Evolutionary conservation across 2,797 vertebrate species (phyloP).

Genomic region (Paratrypauchen microcephalus): DNA sequence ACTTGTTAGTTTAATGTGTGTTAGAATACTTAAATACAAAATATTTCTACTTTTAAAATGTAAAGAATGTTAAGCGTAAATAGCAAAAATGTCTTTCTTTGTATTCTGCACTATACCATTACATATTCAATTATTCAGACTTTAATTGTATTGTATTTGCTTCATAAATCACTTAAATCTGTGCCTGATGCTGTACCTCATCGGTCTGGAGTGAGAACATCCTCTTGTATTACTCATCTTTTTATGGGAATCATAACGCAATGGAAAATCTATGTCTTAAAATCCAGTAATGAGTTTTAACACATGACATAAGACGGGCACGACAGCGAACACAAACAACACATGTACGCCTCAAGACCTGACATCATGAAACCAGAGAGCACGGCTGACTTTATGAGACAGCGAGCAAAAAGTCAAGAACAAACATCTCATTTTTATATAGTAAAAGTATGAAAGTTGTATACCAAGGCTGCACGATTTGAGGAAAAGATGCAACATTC

Average conservation of each 20-base stretch:
- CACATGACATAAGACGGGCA: conserved; percentile 4
- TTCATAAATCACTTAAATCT: neutral
- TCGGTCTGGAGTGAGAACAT: neutral
- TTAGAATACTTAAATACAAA: too few relatives aligned
- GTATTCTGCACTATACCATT: neutral
- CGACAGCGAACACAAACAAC: neutral
- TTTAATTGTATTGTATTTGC: neutral
- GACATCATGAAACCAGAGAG: neutral
- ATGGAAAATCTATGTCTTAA: conserved; percentile 9
- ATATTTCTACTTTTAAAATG: too few relatives aligned
- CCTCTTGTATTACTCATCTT: conserved; percentile 5
- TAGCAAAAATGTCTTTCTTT: neutral
- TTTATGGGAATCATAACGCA: conserved; percentile 10
- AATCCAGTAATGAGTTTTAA: conserved; percentile 2
- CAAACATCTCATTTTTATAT: neutral
- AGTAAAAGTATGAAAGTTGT: too few relatives aligned
- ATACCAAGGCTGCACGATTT: too few relatives aligned
- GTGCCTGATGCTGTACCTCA: neutral
- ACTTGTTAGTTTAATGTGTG: too few relatives aligned
- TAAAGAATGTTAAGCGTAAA: too few relatives aligned
- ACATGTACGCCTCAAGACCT: conserved; percentile 3
- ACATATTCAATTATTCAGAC: neutral
- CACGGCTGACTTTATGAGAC: neutral
- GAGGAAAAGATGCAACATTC: too few relatives aligned
- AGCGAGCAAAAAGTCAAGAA: neutral